Base-by-base conservation (phyloP, 2,888 invertebrate genomes). In the Iselma pallidipennis region DNA sequence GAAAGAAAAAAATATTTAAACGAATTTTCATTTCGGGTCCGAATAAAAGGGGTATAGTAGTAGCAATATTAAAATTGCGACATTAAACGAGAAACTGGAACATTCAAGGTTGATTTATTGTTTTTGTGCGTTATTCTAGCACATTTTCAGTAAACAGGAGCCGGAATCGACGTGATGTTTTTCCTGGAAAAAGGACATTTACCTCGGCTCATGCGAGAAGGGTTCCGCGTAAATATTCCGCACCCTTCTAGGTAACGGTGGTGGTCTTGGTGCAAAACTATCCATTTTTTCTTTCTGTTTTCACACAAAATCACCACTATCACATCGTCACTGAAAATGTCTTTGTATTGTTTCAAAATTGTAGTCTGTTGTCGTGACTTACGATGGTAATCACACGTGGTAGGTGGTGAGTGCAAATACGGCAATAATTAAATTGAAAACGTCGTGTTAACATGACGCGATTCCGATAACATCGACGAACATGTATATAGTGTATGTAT, bases 151-250 rank as follows among this genome's bases (percentile, higher is more conserved):
- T 10, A 21, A 45, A 37, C 16, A 37, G 37, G 37, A 45, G 45
- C 45, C 45, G 45, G 45, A 45, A 45, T 45, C 45, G 45, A 45
- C 45, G 21, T 45, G 45, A 42, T 42, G 19, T 42, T 45, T 45
- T 45, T 45, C 45, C 45, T 45, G 45, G 45, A 21, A 45, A 33
- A 21, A 21, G 45, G 45, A 45, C 55, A 14, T 59, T 75, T 81
- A 81, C 81, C 81, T 82, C 73, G 77, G 76, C 68, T 82, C 81
- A 76, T 88, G 87, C 70, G 86, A 85, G 82, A 87, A 88, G 73
- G 88, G 88, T 76, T 88, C 88, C 42, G 88, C 87, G 74, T 88
- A 88, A 80, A 88, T 88, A 80, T 88, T 87, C 77, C 87, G 82
- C 74, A 87, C 85, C 78, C 87, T 86, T 66, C 88, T 83, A 63